These are phyloP conservation scores for Perognathus longimembris DNA, from an alignment of 2,113 vertebrate genomes.

Conservation along the genomic window DNA sequence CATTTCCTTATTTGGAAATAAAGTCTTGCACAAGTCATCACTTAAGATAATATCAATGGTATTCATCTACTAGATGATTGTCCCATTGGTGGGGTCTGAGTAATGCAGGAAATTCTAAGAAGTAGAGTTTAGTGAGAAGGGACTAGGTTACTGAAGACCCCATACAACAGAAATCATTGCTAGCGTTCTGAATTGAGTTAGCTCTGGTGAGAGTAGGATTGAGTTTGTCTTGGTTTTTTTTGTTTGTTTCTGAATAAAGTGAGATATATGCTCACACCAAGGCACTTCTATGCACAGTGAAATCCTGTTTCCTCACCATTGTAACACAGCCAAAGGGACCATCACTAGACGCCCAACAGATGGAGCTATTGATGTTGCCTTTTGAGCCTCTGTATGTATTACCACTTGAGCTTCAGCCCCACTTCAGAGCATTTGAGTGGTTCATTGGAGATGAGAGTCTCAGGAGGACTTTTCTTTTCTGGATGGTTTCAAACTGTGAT, in stretches of 20 bases:
- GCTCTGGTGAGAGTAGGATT: background rate
- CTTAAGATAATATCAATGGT: background rate
- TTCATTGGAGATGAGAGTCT: no score
- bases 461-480: no score
- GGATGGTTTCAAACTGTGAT: no score
- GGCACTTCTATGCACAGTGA: background rate
- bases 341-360: background rate
- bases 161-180: background rate
- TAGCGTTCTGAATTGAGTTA: background rate
- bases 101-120: background rate
- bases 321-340: background rate
- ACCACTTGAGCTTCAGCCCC: no score
- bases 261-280: background rate
- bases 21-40: background rate
- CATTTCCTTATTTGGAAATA: background rate
- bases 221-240: background rate
- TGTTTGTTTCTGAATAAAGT: background rate
- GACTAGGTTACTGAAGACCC: no score
- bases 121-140: background rate
- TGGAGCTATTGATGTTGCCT: background rate
- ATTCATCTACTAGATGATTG: no score
- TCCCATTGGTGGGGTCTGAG: no score
- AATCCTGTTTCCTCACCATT: background rate
- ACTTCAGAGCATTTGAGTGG: no score
- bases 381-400: no score